A percentile compares a stretch with the other conserved stretches of the same genome.
phyloP scores from a whole-genome alignment of 1,140 invertebrate species.

The Mizuhopecten yessoensis region DNA sequence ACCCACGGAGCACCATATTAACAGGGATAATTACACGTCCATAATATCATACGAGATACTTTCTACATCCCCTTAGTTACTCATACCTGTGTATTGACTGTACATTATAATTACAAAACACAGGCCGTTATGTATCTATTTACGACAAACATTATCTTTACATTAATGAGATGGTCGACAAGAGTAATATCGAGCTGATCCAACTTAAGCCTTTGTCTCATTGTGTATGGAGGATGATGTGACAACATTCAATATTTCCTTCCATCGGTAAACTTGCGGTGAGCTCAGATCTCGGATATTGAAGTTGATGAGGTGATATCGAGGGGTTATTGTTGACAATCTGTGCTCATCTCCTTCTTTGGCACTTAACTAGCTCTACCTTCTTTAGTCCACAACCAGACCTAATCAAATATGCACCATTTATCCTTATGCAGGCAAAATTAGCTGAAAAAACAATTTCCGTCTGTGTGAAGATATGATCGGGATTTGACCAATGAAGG shows the following conservation, averaged over 20 bases:
- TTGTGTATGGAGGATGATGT: neutral
- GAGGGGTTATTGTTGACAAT: neutral
- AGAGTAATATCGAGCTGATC: neutral
- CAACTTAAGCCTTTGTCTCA: neutral
- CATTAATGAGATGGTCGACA: conserved; percentile 30
- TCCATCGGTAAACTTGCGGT: neutral
- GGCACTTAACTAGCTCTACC: neutral
- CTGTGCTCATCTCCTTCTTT: neutral
- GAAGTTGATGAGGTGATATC: neutral
- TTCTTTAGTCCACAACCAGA: neutral
- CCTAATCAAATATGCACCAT: neutral
- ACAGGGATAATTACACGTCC: neutral
- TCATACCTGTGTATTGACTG: conserved; percentile 7
- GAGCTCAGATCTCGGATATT: neutral
- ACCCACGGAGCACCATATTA: neutral
- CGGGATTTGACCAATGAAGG: neutral
- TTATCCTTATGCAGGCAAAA: neutral
- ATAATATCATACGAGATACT: neutral
- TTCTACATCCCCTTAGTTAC: neutral
- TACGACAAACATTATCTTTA: neutral
- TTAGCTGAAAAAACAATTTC: neutral
- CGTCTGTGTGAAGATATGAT: neutral
- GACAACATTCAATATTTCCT: neutral
- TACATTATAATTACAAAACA: conserved; percentile 22
- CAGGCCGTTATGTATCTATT: neutral